These are phyloP conservation scores for Mastomys natalensis DNA, from an alignment of 2,113 vertebrate species.

Conservation along the genomic window DNA sequence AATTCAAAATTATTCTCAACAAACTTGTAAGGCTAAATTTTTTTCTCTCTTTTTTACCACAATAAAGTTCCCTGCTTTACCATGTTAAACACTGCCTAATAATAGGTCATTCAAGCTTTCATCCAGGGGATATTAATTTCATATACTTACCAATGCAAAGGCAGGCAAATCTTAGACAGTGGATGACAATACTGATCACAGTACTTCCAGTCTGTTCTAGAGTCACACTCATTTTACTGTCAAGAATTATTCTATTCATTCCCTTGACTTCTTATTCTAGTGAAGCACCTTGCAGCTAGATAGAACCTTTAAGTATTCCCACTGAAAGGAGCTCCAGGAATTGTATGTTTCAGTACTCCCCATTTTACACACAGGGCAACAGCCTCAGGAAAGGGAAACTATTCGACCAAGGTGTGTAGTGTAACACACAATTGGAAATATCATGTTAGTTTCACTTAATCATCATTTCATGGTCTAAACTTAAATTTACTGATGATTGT, in stretches of 20 bases:
- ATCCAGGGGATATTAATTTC: background rate
- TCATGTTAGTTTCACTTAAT: background rate
- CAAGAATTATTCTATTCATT: background rate
- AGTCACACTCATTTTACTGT: background rate
- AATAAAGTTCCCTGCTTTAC: background rate
- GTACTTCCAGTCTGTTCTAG: background rate
- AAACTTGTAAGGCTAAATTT: background rate
- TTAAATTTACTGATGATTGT: background rate
- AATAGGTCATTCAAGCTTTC: background rate
- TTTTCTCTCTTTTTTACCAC: background rate
- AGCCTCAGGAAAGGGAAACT: background rate
- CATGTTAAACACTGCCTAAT: background rate
- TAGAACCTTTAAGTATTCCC: background rate
- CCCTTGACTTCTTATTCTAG: background rate
- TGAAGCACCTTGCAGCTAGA: background rate
- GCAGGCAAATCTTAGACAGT: background rate
- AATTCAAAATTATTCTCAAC: conserved; percentile 10
- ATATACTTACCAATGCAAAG: background rate
- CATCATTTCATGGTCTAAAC: background rate
- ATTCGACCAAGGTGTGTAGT: background rate
- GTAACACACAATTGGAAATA: background rate
- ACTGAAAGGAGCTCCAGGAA: background rate
- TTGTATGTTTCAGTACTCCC: background rate
- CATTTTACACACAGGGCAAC: background rate
- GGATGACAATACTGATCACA: background rate